Evolutionary conservation across 2,888 invertebrate genomes (phyloP).

Genomic region (Orthosia incerta): DNA sequence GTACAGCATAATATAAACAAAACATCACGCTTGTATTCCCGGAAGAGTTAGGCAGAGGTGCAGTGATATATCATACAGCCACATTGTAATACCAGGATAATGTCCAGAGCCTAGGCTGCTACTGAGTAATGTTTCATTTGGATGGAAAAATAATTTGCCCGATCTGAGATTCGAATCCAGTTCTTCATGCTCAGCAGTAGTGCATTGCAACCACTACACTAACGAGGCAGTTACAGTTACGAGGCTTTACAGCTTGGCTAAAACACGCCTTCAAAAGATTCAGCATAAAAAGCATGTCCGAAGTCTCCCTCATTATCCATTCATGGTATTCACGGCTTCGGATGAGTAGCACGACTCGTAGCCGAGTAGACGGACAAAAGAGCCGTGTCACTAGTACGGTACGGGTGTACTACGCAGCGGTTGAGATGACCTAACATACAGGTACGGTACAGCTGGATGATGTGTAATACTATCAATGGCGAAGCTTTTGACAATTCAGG

Average conservation of each 20-base stretch:
- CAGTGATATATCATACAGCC: no score
- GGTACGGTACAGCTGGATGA: not conserved
- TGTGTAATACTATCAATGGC: not conserved
- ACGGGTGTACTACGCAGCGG: conserved; percentile 18
- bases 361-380: conserved; percentile 19
- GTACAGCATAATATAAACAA: no score
- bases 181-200: no score
- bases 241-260: no score
- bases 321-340: conserved; percentile 46
- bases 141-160: no score
- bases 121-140: no score
- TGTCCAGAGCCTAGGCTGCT: no score
- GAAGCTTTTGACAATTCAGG: not conserved
- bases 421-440: conserved; percentile 2
- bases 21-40: no score
- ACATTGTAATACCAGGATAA: no score
- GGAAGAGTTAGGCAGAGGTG: no score
- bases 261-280: conserved; percentile 20
- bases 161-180: not conserved
- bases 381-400: conserved; percentile 17
- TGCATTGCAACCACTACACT: no score
- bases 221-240: no score
- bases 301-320: conserved; percentile 47
- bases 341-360: conserved; percentile 12
- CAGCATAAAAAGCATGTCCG: conserved; percentile 20